A percentile compares a stretch with the other conserved stretches of the same genome.
These are phyloP conservation scores for Cyclopterus lumpus DNA, from an alignment of 2,797 vertebrate genomes.

Conservation along the genomic window DNA sequence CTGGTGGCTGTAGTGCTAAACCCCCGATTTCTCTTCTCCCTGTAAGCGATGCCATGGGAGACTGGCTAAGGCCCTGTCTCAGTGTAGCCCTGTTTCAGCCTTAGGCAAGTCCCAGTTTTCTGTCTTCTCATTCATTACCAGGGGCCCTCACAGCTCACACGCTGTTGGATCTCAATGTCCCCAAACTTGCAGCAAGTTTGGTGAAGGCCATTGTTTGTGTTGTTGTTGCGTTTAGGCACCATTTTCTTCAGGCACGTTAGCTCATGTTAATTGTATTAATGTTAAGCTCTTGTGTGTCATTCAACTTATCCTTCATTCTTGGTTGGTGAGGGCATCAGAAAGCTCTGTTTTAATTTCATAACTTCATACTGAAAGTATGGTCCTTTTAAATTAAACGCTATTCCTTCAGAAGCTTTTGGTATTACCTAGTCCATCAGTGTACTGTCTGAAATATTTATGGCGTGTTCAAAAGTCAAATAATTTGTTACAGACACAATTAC, in stretches of 20 bases:
- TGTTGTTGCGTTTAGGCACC: constrained; percentile 56
- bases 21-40: constrained; percentile 97
- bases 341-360: constrained; percentile 32
- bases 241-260: constrained; percentile 35
- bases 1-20: constrained; percentile 91
- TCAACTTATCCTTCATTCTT: constrained; percentile 15
- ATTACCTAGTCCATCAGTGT: neutral
- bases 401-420: neutral
- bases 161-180: constrained; percentile 96
- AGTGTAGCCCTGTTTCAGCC: constrained; percentile 98
- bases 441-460: neutral
- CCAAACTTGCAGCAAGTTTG: constrained; percentile 99
- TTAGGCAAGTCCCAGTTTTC: constrained; percentile 98
- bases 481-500: neutral
- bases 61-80: constrained; percentile 99
- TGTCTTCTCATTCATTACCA: constrained; percentile 91
- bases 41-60: constrained; percentile 98
- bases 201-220: constrained; percentile 92
- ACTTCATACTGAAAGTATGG: neutral
- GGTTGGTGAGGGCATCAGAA: constrained; percentile 1
- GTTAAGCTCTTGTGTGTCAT: constrained; percentile 23
- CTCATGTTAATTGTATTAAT: neutral
- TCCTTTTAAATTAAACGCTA: constrained; percentile 21
- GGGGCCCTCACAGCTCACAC: constrained; percentile 94
- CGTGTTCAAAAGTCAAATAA: constrained; percentile 2